Evolutionary conservation across 1,140 invertebrate genomes (phyloP).

Genomic region (Hormaphis cornu): DNA sequence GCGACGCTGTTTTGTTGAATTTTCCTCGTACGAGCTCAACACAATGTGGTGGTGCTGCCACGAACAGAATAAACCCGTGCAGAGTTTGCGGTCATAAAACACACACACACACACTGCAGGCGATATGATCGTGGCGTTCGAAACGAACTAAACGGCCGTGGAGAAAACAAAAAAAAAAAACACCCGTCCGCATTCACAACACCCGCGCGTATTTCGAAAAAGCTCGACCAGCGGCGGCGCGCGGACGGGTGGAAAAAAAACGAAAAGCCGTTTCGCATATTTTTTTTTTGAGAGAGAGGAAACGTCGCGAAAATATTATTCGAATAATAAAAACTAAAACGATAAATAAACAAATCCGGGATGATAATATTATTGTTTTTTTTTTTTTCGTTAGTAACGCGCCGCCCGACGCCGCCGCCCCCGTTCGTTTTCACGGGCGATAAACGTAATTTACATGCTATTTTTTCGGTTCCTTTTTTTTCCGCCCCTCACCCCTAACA

Average conservation of each 20-base stretch:
- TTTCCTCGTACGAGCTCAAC: no score
- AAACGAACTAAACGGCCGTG: no score
- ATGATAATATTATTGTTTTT: background rate
- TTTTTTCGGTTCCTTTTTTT: conserved; percentile 1
- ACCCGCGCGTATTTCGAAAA: background rate
- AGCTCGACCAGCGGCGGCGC: background rate
- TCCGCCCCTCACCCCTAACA: no score
- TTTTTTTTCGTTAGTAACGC: conserved; percentile 7
- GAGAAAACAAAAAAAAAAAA: background rate
- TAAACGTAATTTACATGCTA: conserved; percentile 23
- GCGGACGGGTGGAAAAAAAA: conserved; percentile 3
- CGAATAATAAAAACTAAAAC: background rate
- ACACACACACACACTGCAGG: no score
- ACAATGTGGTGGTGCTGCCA: no score
- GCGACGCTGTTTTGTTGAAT: no score
- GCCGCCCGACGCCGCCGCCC: no score
- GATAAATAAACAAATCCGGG: conserved; percentile 8
- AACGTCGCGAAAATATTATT: background rate
- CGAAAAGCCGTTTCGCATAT: conserved; percentile 8
- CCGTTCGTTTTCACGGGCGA: conserved; percentile 9
- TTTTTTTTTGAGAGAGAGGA: background rate
- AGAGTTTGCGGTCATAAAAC: no score
- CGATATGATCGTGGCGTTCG: no score
- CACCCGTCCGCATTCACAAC: background rate
- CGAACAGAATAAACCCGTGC: no score